phyloP scores from a whole-genome alignment of 2,113 vertebrate genomes.

The Podarcis muralis region DNA sequence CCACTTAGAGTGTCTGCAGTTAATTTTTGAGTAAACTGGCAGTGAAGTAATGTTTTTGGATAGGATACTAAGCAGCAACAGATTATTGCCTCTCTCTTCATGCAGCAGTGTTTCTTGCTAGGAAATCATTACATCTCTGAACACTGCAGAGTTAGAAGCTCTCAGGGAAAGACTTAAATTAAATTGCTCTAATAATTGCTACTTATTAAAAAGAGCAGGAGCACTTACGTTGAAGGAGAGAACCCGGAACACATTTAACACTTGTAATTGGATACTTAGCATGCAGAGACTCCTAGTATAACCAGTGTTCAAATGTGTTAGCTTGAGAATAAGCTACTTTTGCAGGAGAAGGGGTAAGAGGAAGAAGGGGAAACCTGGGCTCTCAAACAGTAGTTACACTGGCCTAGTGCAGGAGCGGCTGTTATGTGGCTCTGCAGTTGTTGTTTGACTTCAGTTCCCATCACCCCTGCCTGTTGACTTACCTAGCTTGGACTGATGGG shows the following conservation, averaged over 20 bases:
- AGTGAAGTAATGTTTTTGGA: slow-evolving; percentile 19
- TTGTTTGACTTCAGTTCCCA: too few species aligned
- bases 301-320: slow-evolving; percentile 14
- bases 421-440: too few species aligned
- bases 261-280: slow-evolving; percentile 29
- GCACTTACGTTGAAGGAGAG: slow-evolving; percentile 44
- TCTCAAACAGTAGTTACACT: neutral
- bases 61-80: slow-evolving; percentile 13
- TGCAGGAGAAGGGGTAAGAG: neutral
- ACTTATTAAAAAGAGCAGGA: slow-evolving; percentile 53
- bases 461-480: too few species aligned
- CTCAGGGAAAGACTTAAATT: slow-evolving; percentile 69
- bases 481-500: too few species aligned
- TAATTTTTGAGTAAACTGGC: slow-evolving; percentile 21
- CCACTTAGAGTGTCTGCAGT: slow-evolving; percentile 28
- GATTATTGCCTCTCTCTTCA: slow-evolving; percentile 29
- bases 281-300: slow-evolving; percentile 15
- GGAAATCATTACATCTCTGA: slow-evolving; percentile 40
- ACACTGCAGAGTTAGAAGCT: slow-evolving; percentile 58
- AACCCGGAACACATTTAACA: slow-evolving; percentile 41
- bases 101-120: slow-evolving; percentile 29
- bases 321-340: neutral
- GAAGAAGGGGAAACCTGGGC: slow-evolving; percentile 4
- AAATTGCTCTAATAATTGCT: slow-evolving; percentile 48
- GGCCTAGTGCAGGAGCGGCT: neutral